phyloP scores from a whole-genome alignment of 2,797 vertebrate genomes.

The Sparidentex hasta region DNA sequence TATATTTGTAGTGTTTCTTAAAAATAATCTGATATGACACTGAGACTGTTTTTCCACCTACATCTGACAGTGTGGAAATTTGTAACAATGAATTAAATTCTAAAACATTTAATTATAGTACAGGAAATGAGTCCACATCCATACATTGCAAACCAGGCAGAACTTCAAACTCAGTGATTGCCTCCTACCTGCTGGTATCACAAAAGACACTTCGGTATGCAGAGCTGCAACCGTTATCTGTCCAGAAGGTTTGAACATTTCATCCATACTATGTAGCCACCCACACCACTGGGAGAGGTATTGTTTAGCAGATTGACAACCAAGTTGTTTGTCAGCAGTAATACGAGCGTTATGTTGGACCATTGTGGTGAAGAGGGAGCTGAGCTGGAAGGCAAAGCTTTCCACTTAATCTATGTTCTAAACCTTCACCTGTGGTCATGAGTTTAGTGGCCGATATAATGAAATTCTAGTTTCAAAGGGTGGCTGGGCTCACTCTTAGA shows the following conservation, averaged over 20 bases:
- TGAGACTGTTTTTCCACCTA: constrained; percentile 1
- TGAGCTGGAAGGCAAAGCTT: neutral
- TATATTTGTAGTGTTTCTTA: neutral
- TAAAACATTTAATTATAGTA: neutral
- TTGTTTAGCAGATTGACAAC: neutral
- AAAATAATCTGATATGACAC: neutral
- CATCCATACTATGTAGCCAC: neutral
- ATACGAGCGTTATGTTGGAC: neutral
- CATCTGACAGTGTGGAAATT: neutral
- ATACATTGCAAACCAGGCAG: constrained; percentile 80
- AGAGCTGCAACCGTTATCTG: constrained; percentile 34
- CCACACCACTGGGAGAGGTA: neutral
- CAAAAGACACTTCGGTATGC: constrained; percentile 67
- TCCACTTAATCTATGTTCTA: neutral
- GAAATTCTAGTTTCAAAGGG: neutral
- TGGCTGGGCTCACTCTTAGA: neutral
- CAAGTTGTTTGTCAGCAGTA: neutral
- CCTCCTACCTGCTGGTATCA: constrained; percentile 80
- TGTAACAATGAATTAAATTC: constrained; percentile 10
- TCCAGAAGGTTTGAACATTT: constrained; percentile 27
- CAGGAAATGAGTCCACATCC: neutral
- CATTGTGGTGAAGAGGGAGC: neutral
- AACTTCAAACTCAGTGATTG: constrained; percentile 66
- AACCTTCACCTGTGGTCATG: neutral
- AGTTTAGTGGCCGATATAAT: neutral